Evolutionary conservation across 2,113 vertebrate species (phyloP).

Genomic region (human (Homo sapiens)): GRCh38 chr12:61990501-61991000

Average conservation of each 20-base stretch:
- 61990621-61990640: background rate
- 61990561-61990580: too few relatives aligned
- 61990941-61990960: background rate
- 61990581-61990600: too few relatives aligned
- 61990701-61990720: background rate
- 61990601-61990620: too few relatives aligned
- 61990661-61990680: constrained; percentile 47
- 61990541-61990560: too few relatives aligned
- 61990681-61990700: background rate
- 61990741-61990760: constrained; percentile 37
- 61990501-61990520: too few relatives aligned
- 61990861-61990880: background rate
- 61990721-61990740: background rate
- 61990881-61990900: background rate
- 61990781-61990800: background rate
- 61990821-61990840: background rate
- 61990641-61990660: constrained; percentile 1
- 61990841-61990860: background rate
- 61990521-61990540: too few relatives aligned
- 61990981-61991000: background rate
- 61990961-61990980: background rate
- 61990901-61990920: background rate
- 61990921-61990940: background rate
- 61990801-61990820: background rate
- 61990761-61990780: background rate